A percentile compares a stretch with the other conserved stretches of the same genome.
Evolutionary conservation across 2,797 vertebrate species (phyloP).

Genomic region (Anisognathus igniventris): DNA sequence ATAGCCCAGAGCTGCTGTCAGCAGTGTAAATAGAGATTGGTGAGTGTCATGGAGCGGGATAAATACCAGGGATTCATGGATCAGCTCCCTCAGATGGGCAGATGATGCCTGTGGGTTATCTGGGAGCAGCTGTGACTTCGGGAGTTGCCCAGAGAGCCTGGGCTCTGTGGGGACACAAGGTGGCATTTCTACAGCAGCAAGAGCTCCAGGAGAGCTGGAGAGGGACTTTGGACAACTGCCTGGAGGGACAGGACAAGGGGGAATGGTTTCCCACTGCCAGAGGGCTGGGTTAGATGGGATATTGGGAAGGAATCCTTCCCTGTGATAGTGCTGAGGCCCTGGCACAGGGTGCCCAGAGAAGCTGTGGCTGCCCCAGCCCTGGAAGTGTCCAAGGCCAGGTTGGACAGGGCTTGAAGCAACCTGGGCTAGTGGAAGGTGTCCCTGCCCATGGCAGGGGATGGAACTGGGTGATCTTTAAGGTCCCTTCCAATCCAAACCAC

Average conservation of each 20-base stretch:
- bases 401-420: fast-evolving
- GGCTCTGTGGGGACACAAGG: neutral
- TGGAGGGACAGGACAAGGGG: neutral
- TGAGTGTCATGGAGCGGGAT: neutral
- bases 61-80: conserved; percentile 4
- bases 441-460: neutral
- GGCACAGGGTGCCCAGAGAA: neutral
- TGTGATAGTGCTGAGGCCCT: neutral
- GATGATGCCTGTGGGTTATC: neutral
- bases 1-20: conserved; percentile 45
- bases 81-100: neutral
- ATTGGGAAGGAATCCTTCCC: neutral
- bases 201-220: neutral
- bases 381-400: fast-evolving
- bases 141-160: neutral
- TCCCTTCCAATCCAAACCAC: neutral
- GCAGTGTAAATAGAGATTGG: conserved; percentile 20
- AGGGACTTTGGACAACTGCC: neutral
- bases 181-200: neutral
- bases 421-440: neutral
- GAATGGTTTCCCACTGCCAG: neutral
- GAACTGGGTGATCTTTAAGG: neutral
- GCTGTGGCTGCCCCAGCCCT: neutral
- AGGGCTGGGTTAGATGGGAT: neutral
- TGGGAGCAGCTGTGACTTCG: fast-evolving